These are phyloP conservation scores for Aspidoscelis tigris DNA, from an alignment of 2,113 vertebrate species.

Conservation along the genomic window DNA sequence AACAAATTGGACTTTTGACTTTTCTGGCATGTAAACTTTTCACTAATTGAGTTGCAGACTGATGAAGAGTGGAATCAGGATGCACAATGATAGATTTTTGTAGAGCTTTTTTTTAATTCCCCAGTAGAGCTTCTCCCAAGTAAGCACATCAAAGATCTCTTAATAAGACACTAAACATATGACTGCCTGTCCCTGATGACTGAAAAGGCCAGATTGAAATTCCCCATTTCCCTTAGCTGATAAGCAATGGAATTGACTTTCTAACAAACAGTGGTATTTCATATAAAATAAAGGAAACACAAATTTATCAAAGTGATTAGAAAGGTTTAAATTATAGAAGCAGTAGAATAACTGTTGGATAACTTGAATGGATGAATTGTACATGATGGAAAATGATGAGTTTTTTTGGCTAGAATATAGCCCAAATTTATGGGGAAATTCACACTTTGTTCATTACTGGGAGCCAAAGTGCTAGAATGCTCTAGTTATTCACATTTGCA, in stretches of 20 bases:
- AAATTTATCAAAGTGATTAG: constrained; percentile 39
- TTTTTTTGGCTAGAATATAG: too few species aligned
- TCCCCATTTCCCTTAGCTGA: constrained; percentile 47
- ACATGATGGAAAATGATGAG: constrained; percentile 7
- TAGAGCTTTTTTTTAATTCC: constrained; percentile 1
- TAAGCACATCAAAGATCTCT: constrained; percentile 51
- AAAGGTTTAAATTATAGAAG: constrained; percentile 13
- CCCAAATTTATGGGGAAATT: too few species aligned
- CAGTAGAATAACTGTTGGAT: neutral
- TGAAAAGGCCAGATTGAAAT: constrained; percentile 43
- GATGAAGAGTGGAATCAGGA: constrained; percentile 4
- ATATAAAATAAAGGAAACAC: constrained; percentile 38
- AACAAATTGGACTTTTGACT: neutral
- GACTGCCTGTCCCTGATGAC: constrained; percentile 39
- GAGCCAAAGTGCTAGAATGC: too few species aligned
- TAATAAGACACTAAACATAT: constrained; percentile 48
- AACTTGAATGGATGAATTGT: neutral
- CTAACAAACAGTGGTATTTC: constrained; percentile 38
- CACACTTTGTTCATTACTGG: too few species aligned
- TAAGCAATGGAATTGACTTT: constrained; percentile 47
- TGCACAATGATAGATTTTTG: constrained; percentile 37
- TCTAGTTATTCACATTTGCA: too few species aligned
- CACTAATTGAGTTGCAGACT: constrained; percentile 11
- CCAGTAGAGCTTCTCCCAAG: constrained; percentile 41
- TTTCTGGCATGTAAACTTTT: neutral